Conservation (phyloP, 2,113 vertebrate genomes). For the Cranoglanis bouderius region DNA sequence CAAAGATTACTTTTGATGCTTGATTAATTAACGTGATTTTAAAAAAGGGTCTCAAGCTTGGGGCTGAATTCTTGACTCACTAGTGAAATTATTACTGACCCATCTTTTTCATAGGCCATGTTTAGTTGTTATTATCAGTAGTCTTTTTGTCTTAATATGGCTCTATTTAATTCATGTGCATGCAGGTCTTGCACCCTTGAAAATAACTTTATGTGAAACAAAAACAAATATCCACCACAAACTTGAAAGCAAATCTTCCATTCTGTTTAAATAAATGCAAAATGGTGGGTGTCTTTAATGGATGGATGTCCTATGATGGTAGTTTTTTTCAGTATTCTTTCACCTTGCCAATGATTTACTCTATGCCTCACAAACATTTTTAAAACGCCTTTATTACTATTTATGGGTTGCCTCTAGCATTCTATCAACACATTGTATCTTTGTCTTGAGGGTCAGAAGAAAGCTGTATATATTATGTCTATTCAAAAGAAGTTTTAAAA, state of each 20-base stretch:
- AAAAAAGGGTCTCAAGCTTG: conserved; percentile 48
- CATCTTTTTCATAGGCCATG: conserved; percentile 45
- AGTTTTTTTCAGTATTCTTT: conserved; percentile 40
- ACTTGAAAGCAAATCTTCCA: conserved; percentile 55
- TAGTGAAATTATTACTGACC: conserved; percentile 47
- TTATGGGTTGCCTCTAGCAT: conserved; percentile 37
- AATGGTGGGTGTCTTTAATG: conserved; percentile 43
- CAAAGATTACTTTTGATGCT: conserved; percentile 60
- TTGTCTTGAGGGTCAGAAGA: conserved; percentile 50
- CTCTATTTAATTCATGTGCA: conserved; percentile 55
- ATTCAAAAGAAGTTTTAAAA: conserved; percentile 48
- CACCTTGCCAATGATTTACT: conserved; percentile 45
- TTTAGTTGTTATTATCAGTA: conserved; percentile 47
- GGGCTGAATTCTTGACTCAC: conserved; percentile 39
- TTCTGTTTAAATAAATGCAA: conserved; percentile 55
- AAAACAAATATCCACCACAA: conserved; percentile 45
- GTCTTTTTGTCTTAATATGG: conserved; percentile 56
- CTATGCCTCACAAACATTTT: conserved; percentile 35
- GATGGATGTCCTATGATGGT: conserved; percentile 42
- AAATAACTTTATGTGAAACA: conserved; percentile 35
- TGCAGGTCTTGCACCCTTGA: conserved; percentile 57
- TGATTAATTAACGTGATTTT: conserved; percentile 60
- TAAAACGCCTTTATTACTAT: conserved; percentile 35
- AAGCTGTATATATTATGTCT: conserved; percentile 52
- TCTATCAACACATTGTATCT: conserved; percentile 37